Conservation (phyloP, 2,113 vertebrate genomes). For the Ursus arctos region DNA sequence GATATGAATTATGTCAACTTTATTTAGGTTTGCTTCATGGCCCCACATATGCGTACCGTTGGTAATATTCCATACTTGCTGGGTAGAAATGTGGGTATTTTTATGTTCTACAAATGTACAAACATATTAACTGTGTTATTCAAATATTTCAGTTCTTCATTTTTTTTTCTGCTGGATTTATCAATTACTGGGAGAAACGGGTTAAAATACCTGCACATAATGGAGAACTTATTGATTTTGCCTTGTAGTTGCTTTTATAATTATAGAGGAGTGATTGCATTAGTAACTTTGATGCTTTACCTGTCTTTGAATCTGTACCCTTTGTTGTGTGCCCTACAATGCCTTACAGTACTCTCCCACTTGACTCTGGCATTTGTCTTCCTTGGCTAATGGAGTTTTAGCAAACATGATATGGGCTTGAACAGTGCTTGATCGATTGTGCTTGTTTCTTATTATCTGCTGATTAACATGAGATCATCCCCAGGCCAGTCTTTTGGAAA, state of each 20-base stretch:
- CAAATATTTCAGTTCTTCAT: neutral
- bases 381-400: neutral
- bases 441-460: neutral
- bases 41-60: neutral
- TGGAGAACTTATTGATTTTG: neutral
- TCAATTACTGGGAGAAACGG: neutral
- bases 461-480: neutral
- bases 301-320: rapidly evolving
- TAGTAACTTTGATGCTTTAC: neutral
- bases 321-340: neutral
- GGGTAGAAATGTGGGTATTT: neutral
- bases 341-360: neutral
- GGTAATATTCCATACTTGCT: neutral
- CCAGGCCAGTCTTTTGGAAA: neutral
- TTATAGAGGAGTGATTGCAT: neutral
- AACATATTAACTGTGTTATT: neutral
- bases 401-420: neutral
- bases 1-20: neutral
- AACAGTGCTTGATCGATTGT: neutral
- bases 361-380: neutral
- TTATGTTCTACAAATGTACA: neutral
- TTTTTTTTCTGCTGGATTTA: neutral
- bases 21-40: neutral
- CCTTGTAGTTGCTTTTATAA: neutral
- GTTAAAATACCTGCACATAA: neutral